Conservation (phyloP, 23 tunicate species). For the Diplosoma virens region DNA sequence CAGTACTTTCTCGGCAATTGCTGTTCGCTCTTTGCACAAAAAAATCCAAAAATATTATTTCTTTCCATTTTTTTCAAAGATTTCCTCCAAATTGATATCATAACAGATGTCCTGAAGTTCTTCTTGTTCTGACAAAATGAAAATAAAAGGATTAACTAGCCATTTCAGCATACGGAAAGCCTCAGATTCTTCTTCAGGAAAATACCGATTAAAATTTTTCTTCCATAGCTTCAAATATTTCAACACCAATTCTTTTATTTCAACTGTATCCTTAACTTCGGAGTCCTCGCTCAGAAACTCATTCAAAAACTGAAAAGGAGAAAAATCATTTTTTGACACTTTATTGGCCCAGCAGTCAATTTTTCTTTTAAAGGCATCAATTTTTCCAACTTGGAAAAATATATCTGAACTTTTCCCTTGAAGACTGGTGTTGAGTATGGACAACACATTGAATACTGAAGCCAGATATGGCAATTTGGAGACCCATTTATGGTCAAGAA, state of each 20-base stretch:
- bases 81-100: conserved; percentile 25
- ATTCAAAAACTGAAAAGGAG: conserved; percentile 18
- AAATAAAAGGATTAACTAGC: conserved; percentile 29
- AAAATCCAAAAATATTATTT: conserved; percentile 17
- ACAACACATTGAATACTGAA: conserved; percentile 44
- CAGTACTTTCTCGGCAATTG: conserved; percentile 21
- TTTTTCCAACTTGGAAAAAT: conserved; percentile 36
- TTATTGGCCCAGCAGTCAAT: conserved; percentile 53
- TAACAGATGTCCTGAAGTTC: conserved; percentile 26
- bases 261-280: conserved; percentile 45
- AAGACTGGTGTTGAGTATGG: conserved; percentile 46
- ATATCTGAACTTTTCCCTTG: conserved; percentile 43
- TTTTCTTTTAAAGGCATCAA: conserved; percentile 25
- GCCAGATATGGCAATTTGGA: conserved; percentile 47
- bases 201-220: conserved; percentile 24
- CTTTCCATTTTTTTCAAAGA: conserved; percentile 33
- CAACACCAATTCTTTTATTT: conserved; percentile 39
- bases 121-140: too few relatives aligned
- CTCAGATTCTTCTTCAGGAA: conserved; percentile 48
- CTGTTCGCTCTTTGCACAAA: conserved; percentile 9
- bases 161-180: conserved; percentile 27
- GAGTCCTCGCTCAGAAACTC: conserved; percentile 29
- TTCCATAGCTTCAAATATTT: conserved; percentile 23
- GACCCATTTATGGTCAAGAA: conserved; percentile 38
- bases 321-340: conserved; percentile 36